Conservation (phyloP, 2,113 vertebrate genomes). For the Sphyrna mokarran region DNA sequence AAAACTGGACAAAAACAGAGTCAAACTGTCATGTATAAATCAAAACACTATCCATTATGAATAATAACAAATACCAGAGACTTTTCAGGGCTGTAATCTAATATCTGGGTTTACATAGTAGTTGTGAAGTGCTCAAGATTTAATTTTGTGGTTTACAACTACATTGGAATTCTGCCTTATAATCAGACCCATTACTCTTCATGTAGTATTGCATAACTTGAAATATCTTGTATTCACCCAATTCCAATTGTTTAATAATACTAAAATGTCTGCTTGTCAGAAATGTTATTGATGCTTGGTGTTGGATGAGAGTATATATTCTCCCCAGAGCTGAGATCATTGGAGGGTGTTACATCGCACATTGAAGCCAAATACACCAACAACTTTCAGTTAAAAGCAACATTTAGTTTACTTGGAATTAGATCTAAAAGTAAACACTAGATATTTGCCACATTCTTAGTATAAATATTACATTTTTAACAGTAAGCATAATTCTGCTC, state of each 20-base stretch:
- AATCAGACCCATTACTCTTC: neutral
- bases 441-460: neutral
- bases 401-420: constrained; percentile 26
- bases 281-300: neutral
- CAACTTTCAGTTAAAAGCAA: constrained; percentile 31
- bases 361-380: constrained; percentile 22
- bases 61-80: constrained; percentile 24
- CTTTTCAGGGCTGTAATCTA: constrained; percentile 3
- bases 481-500: constrained; percentile 23
- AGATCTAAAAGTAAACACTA: constrained; percentile 30
- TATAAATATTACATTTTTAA: constrained; percentile 28
- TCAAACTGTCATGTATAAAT: constrained; percentile 22
- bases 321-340: neutral
- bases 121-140: constrained; percentile 14
- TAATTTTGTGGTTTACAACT: neutral
- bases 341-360: constrained; percentile 25
- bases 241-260: constrained; percentile 24
- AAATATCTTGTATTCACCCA: neutral
- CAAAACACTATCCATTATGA: constrained; percentile 11
- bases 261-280: neutral
- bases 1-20: neutral
- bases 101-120: neutral
- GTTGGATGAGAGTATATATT: neutral
- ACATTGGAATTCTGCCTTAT: neutral
- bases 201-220: neutral